A percentile compares a stretch with the other conserved stretches of the same genome.
Conservation (phyloP, 2,113 vertebrate species). For the Poeciliopsis retropinna region DNA sequence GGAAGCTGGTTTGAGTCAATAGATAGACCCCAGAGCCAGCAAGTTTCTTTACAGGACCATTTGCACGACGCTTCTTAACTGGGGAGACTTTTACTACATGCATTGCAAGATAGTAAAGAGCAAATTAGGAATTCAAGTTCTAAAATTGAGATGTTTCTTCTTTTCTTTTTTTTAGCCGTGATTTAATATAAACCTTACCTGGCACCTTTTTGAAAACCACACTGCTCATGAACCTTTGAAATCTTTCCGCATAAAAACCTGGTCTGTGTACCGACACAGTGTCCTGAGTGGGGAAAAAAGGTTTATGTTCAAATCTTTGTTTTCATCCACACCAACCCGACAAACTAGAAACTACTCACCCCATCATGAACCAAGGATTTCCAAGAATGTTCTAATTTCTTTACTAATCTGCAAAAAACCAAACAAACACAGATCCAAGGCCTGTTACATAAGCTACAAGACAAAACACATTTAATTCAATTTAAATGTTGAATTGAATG, state of each 20-base stretch:
- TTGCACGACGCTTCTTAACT: constrained; percentile 87
- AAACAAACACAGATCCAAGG: constrained; percentile 23
- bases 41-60: constrained; percentile 72
- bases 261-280: constrained; percentile 94
- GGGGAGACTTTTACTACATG: constrained; percentile 86
- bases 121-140: not conserved
- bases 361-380: constrained; percentile 94
- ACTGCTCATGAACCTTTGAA: constrained; percentile 93
- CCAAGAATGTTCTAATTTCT: constrained; percentile 95
- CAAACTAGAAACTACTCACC: constrained; percentile 73
- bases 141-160: not conserved
- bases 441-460: not conserved
- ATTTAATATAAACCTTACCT: constrained; percentile 75
- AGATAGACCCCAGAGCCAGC: constrained; percentile 39
- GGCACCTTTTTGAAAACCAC: constrained; percentile 87
- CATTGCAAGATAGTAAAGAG: constrained; percentile 15
- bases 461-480: not conserved
- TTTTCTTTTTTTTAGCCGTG: constrained; percentile 5
- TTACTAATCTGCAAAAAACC: constrained; percentile 82
- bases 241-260: constrained; percentile 93
- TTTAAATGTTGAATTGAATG: too few relatives aligned
- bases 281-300: constrained; percentile 78
- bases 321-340: not conserved
- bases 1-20: constrained; percentile 43
- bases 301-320: not conserved